Evolutionary conservation across 2,113 vertebrate genomes (phyloP).

Genomic region (Athene noctua): DNA sequence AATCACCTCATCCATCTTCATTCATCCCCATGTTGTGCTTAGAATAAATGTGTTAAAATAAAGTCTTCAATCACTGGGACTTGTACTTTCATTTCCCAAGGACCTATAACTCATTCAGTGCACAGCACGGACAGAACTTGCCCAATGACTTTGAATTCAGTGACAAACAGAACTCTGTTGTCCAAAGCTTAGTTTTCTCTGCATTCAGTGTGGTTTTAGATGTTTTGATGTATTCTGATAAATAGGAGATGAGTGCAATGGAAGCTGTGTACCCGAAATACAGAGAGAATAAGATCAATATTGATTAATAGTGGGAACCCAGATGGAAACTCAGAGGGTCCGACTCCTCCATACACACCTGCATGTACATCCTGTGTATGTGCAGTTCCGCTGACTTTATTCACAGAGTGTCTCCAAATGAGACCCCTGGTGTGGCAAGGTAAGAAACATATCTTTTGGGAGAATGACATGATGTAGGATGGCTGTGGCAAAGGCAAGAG

Average conservation of each 20-base stretch:
- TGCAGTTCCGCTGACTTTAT: background rate
- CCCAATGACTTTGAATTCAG: background rate
- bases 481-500: background rate
- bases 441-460: background rate
- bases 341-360: background rate
- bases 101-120: background rate
- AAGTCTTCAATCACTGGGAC: background rate
- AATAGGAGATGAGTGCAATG: background rate
- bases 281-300: background rate
- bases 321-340: background rate
- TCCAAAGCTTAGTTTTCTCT: background rate
- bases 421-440: background rate
- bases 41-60: background rate
- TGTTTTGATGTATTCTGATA: background rate
- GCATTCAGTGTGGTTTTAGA: background rate
- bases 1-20: background rate
- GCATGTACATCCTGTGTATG: fast-evolving
- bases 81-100: background rate
- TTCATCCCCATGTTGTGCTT: background rate
- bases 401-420: background rate
- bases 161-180: background rate
- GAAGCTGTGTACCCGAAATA: background rate
- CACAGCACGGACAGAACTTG: background rate
- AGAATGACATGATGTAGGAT: background rate
- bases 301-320: background rate